Percentiles rank a stretch among this genome's conserved stretches.
Conservation (phyloP, 2,888 invertebrate species). For the Lamproptera curius region DNA sequence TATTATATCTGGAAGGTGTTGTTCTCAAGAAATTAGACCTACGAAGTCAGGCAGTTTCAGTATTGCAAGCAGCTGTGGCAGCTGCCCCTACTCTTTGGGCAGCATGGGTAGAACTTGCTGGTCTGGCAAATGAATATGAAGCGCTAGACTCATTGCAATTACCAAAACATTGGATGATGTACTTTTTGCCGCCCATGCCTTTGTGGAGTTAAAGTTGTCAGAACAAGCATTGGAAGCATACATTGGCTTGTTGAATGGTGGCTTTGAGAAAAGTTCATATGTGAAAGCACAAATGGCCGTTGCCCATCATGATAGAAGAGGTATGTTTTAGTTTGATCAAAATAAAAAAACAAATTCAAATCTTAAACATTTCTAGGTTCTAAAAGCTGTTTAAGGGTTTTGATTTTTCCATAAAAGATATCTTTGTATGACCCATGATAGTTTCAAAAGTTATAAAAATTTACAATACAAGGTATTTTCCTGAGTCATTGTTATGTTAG, state of each 20-base stretch:
- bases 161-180: constrained; percentile 96
- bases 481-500: too few relatives aligned
- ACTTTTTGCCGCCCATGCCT: constrained; percentile 95
- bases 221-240: constrained; percentile 94
- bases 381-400: too few relatives aligned
- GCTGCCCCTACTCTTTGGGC: constrained; percentile 94
- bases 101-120: constrained; percentile 95
- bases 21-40: constrained; percentile 93
- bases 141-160: constrained; percentile 81
- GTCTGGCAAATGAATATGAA: constrained; percentile 89
- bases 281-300: constrained; percentile 95
- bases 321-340: too few relatives aligned
- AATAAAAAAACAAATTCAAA: too few relatives aligned
- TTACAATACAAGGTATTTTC: too few relatives aligned
- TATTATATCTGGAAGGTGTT: constrained; percentile 93
- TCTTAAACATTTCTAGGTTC: too few relatives aligned
- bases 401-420: too few relatives aligned
- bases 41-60: constrained; percentile 84
- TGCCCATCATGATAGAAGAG: constrained; percentile 94
- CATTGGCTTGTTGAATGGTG: constrained; percentile 84
- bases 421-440: too few relatives aligned
- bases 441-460: too few relatives aligned
- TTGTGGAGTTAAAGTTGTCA: constrained; percentile 92
- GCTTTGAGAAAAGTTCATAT: constrained; percentile 93
- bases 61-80: constrained; percentile 87